These are phyloP conservation scores for Agrochola lychnidis DNA, from an alignment of 2,888 invertebrate genomes.

Conservation along the genomic window DNA sequence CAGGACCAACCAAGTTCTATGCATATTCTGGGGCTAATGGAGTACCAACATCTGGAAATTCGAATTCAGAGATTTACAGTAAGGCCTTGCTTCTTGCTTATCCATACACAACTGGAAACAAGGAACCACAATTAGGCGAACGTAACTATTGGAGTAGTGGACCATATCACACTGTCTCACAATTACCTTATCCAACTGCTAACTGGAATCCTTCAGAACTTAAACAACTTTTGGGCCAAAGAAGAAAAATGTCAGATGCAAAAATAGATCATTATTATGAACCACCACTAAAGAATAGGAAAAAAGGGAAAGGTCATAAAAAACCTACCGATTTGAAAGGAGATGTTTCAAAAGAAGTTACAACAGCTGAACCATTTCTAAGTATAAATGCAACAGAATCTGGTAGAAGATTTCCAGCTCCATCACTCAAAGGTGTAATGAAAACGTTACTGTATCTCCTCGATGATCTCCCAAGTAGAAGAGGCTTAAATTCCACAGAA, in stretches of 20 bases:
- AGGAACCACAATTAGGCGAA: background rate
- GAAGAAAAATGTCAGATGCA: conserved; percentile 37
- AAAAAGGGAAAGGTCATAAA: conserved; percentile 10
- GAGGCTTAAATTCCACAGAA: conserved; percentile 28
- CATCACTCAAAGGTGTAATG: conserved; percentile 35
- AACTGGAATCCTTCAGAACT: conserved; percentile 26
- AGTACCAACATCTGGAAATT: conserved; percentile 2
- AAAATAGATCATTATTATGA: conserved; percentile 49
- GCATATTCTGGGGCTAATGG: background rate
- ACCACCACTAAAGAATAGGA: conserved; percentile 11
- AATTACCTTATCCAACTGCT: conserved; percentile 19
- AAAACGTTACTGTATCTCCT: conserved; percentile 41
- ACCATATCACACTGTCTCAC: conserved; percentile 13
- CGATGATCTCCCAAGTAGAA: conserved; percentile 23
- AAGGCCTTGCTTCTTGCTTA: background rate
- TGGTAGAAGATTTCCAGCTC: conserved; percentile 32
- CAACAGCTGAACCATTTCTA: conserved; percentile 3
- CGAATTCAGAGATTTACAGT: background rate
- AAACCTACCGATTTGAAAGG: background rate
- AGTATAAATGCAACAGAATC: conserved; percentile 39
- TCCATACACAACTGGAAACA: conserved; percentile 1
- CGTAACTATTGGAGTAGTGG: conserved; percentile 30
- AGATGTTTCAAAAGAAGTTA: background rate
- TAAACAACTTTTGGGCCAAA: background rate
- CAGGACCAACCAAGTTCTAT: conserved; percentile 20